Conservation (phyloP, 2,888 invertebrate genomes). For the Sarcophaga caerulescens region DNA sequence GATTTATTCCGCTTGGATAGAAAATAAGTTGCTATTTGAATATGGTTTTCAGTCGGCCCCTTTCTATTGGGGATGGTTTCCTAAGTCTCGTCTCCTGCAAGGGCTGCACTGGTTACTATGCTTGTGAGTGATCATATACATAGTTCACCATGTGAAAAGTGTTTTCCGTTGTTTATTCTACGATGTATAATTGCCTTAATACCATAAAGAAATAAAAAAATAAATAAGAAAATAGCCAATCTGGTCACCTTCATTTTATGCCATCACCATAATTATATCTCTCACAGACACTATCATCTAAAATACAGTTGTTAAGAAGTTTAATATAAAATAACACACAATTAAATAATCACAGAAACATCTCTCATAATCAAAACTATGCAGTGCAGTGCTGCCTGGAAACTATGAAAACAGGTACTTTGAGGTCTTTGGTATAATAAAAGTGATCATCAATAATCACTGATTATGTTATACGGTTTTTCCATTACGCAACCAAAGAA, state of each 20-base stretch:
- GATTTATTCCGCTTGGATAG: too few species aligned
- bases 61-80: too few species aligned
- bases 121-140: too few species aligned
- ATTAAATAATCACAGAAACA: slow-evolving; percentile 31
- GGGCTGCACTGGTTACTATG: too few species aligned
- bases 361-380: slow-evolving; percentile 28
- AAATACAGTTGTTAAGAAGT: slow-evolving; percentile 32
- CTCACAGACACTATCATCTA: background rate
- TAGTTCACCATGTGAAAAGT: too few species aligned
- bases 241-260: slow-evolving; percentile 19
- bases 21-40: background rate
- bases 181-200: too few species aligned
- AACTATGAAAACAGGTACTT: slow-evolving; percentile 12
- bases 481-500: too few species aligned
- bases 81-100: too few species aligned
- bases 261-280: background rate
- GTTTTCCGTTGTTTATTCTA: too few species aligned
- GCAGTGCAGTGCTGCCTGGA: slow-evolving; percentile 5
- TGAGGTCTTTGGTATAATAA: background rate
- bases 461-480: too few species aligned
- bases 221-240: background rate
- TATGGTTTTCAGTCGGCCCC: background rate
- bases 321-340: slow-evolving; percentile 38
- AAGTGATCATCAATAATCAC: too few species aligned
- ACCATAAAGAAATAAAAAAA: too few species aligned